A percentile compares a stretch with the other conserved stretches of the same genome.
These are phyloP conservation scores for Rallus crepitans DNA, from an alignment of 2,797 vertebrate species.

Conservation along the genomic window DNA sequence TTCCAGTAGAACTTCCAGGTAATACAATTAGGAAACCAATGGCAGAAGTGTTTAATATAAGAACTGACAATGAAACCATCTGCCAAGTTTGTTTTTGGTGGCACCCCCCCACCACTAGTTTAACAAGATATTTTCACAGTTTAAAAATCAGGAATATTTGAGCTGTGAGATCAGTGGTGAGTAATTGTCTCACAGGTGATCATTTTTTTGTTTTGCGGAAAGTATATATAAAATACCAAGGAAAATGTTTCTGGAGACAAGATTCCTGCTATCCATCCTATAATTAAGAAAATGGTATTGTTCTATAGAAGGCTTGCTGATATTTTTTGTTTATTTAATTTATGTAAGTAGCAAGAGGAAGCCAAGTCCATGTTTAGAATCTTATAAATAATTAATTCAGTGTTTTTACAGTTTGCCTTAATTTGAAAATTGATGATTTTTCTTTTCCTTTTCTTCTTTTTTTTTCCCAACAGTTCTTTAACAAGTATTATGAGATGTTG, in stretches of 20 bases:
- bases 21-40: not conserved
- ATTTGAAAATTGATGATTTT: not conserved
- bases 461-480: not conserved
- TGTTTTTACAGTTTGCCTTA: not conserved
- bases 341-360: not conserved
- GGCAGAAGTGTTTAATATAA: not conserved
- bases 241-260: not conserved
- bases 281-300: not conserved
- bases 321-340: not conserved
- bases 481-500: not conserved
- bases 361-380: not conserved
- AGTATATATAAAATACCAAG: not conserved
- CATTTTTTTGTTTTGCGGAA: not conserved
- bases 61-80: not conserved
- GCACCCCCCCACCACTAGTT: not conserved
- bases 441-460: not conserved
- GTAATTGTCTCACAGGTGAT: not conserved
- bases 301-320: not conserved
- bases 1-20: not conserved
- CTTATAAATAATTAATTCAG: not conserved
- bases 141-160: not conserved
- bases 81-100: not conserved
- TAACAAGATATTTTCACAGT: not conserved
- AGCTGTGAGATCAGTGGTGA: not conserved
- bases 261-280: not conserved